Percentiles rank a stretch among this genome's conserved stretches.
Conservation (phyloP, 1,140 invertebrate genomes). For the Whitmania pigra region DNA sequence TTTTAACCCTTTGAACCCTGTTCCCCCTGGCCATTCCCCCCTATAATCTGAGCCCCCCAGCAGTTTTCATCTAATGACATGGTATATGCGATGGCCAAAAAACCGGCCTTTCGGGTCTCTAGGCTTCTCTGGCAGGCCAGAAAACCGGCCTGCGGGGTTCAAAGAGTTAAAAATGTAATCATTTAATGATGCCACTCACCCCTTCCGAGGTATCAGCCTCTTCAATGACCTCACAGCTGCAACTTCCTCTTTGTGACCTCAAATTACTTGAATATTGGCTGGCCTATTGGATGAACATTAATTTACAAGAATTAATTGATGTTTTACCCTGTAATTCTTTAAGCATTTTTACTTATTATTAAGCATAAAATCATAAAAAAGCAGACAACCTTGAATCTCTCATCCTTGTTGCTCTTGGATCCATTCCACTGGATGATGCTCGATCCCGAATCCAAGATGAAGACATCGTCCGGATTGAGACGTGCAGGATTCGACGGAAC, state of each 20-base stretch:
- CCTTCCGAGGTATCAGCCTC: neutral
- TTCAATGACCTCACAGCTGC: neutral
- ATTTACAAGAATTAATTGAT: too few species aligned
- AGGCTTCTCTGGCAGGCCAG: too few species aligned
- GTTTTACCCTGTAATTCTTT: neutral
- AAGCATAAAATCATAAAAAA: neutral
- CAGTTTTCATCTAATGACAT: too few species aligned
- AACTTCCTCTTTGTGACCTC: neutral
- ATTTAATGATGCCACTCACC: neutral
- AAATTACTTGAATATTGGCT: neutral
- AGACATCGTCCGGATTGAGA: conserved; percentile 75
- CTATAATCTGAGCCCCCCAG: too few species aligned
- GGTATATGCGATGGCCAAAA: too few species aligned
- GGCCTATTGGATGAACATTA: neutral
- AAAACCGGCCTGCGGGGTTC: too few species aligned
- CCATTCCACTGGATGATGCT: conserved; percentile 57
- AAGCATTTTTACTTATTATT: neutral
- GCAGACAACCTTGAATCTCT: conserved; percentile 20
- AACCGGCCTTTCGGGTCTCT: too few species aligned
- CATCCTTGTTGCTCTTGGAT: conserved; percentile 24
- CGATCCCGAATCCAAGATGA: conserved; percentile 66
- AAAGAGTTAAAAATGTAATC: too few species aligned
- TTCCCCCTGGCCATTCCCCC: too few species aligned
- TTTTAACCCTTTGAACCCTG: too few species aligned
- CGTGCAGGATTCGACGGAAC: neutral